Evolutionary conservation across 2,113 vertebrate genomes (phyloP).

Genomic region (Talpa occidentalis): DNA sequence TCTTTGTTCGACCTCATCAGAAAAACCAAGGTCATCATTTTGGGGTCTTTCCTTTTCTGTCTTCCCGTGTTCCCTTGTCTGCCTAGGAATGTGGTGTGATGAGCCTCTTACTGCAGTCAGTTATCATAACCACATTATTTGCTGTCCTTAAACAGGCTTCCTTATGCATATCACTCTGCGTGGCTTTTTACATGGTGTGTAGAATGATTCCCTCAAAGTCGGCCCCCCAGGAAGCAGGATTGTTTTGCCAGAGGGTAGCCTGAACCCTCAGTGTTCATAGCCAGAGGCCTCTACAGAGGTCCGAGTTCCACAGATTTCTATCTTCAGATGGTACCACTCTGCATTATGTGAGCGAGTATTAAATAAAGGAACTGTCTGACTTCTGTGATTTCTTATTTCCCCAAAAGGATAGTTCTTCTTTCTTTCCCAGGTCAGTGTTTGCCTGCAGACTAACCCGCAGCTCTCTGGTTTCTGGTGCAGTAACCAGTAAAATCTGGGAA

Average conservation of each 20-base stretch:
- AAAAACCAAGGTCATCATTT: not conserved
- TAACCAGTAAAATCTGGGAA: not conserved
- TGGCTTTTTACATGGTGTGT: not conserved
- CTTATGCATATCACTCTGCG: not conserved
- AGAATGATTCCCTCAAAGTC: not conserved
- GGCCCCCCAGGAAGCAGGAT: not conserved
- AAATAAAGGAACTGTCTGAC: not conserved
- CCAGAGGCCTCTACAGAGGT: not conserved
- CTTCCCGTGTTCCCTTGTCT: not conserved
- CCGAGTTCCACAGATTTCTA: not conserved
- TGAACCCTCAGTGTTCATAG: not conserved
- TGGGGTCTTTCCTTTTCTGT: not conserved
- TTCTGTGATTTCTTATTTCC: not conserved
- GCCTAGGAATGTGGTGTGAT: rapidly evolving
- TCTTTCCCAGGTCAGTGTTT: not conserved
- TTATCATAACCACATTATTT: not conserved
- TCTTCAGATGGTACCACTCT: not conserved
- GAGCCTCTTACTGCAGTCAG: not conserved
- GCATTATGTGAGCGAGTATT: too few species aligned
- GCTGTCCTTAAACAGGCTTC: not conserved
- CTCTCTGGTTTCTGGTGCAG: not conserved
- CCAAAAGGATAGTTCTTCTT: not conserved
- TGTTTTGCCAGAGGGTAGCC: not conserved
- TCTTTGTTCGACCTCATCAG: not conserved
- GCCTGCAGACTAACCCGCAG: too few species aligned